Percentiles rank a stretch among this genome's conserved stretches.
Conservation (phyloP, 2,797 vertebrate genomes). For the Nyctalus aviator region DNA sequence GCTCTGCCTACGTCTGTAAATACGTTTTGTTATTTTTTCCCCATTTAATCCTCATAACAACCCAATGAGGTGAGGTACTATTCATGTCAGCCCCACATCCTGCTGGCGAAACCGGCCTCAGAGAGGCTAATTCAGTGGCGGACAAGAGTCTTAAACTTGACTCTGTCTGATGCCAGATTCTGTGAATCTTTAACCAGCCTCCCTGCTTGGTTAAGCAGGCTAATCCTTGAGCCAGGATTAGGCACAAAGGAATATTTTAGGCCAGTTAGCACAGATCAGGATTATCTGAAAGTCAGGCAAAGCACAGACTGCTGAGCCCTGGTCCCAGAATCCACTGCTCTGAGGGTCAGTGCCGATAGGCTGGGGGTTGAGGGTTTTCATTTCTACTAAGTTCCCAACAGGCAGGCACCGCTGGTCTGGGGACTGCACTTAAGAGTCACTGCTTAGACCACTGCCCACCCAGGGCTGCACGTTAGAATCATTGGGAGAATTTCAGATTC, state of each 20-base stretch:
- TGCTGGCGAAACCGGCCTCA: not conserved
- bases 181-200: not conserved
- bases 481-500: not conserved
- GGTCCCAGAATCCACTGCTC: not conserved
- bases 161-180: not conserved
- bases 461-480: not conserved
- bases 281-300: not conserved
- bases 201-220: not conserved
- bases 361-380: not conserved
- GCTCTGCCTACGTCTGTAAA: not conserved
- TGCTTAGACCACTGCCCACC: not conserved
- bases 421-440: not conserved
- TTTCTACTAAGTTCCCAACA: not conserved
- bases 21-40: not conserved
- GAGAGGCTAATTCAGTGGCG: not conserved
- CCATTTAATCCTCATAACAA: not conserved
- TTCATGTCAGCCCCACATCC: not conserved
- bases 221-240: not conserved
- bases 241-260: not conserved
- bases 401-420: not conserved
- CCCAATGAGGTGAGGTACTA: not conserved
- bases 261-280: not conserved
- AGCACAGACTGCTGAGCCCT: not conserved
- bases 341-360: not conserved
- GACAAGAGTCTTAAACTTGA: not conserved